A percentile compares a stretch with the other conserved stretches of the same genome.
Conservation (phyloP, 2,888 invertebrate species). For the Dugesia japonica region DNA sequence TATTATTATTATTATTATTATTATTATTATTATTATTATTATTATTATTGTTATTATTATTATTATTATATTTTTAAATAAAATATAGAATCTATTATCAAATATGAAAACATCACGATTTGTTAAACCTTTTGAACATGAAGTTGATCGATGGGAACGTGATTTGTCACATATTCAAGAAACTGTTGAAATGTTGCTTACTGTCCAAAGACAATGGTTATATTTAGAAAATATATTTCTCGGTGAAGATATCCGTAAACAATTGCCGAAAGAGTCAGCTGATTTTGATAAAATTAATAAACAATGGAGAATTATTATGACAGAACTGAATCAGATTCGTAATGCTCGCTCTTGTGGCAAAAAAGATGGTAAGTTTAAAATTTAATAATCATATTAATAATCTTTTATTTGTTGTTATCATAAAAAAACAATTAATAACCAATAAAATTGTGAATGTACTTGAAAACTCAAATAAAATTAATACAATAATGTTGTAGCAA, state of each 20-base stretch:
- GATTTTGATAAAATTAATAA: conserved; percentile 61
- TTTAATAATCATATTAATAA: background rate
- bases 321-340: conserved; percentile 44
- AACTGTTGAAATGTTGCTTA: conserved; percentile 62
- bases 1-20: no score
- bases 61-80: no score
- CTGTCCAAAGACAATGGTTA: conserved; percentile 68
- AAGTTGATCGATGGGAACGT: conserved; percentile 72
- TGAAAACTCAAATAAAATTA: no score
- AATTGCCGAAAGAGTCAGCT: conserved; percentile 57
- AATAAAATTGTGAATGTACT: no score
- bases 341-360: conserved; percentile 48
- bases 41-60: no score
- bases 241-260: conserved; percentile 70
- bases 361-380: conserved; percentile 41
- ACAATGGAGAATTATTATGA: conserved; percentile 59
- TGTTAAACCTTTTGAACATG: conserved; percentile 67
- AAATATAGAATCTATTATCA: conserved; percentile 64
- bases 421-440: no score
- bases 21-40: no score
- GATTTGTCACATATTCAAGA: conserved; percentile 65
- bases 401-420: background rate
- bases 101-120: conserved; percentile 67
- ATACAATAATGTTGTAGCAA: no score
- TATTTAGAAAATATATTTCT: conserved; percentile 71